These are phyloP conservation scores for Drosophila melanica DNA, from an alignment of 1,140 invertebrate genomes.

Conservation along the genomic window DNA sequence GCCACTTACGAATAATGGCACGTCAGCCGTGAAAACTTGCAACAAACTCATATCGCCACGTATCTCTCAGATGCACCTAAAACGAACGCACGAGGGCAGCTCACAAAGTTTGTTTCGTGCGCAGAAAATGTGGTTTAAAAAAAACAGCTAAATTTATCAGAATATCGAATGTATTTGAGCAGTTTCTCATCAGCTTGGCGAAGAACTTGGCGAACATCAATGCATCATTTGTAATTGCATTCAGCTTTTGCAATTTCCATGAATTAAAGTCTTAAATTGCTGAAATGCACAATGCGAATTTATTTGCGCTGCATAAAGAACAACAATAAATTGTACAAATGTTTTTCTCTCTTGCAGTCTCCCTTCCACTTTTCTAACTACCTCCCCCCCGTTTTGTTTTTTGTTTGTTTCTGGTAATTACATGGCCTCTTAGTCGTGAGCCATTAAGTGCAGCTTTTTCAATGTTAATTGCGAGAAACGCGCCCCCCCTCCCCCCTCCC, in stretches of 20 bases:
- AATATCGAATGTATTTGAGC: too few relatives aligned
- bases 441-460: constrained; percentile 50
- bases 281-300: constrained; percentile 26
- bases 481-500: neutral
- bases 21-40: constrained; percentile 59
- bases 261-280: constrained; percentile 33
- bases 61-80: constrained; percentile 7
- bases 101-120: neutral
- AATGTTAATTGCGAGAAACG: constrained; percentile 60
- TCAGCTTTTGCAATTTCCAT: constrained; percentile 29
- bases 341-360: neutral
- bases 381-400: too few relatives aligned
- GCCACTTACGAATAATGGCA: constrained; percentile 69
- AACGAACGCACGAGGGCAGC: neutral
- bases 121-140: neutral
- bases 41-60: constrained; percentile 62
- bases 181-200: neutral
- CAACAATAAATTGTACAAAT: constrained; percentile 32
- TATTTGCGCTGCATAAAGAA: constrained; percentile 18
- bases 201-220: constrained; percentile 18
- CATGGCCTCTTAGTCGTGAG: constrained; percentile 22
- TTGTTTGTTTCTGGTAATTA: constrained; percentile 22
- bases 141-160: neutral
- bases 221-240: constrained; percentile 44
- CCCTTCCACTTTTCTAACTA: neutral